Base-by-base conservation (phyloP, 2,797 vertebrate species). In the Furcifer pardalis region DNA sequence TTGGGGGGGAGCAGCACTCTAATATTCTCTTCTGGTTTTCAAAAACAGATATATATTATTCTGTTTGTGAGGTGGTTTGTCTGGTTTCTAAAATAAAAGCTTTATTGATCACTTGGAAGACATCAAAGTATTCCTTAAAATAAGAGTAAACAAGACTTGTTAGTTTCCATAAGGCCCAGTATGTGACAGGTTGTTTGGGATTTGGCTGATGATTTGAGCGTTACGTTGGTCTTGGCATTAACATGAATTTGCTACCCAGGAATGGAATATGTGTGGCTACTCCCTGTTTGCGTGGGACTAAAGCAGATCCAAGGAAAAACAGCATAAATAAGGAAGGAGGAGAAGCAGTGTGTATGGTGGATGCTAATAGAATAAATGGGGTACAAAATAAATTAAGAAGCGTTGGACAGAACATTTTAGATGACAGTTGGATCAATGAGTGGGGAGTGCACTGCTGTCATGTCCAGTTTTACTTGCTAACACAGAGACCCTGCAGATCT, bases 21-120 rank as follows among this genome's bases (percentile, higher is more conserved):
- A 85, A 40, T 46, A 1, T 32, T 79, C 88, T 10, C 42, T 78
- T 78, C 85, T 69, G 23, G 30, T 81, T 68, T 21, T 85, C 80
- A 35, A 76, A 71, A 71, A 42, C 12, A 49, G 32, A 56, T 25
- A 23, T 35, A 52, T 40, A 35, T 69, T 69, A 40, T 35, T 49
- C 56, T 66, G 0, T 0, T 23, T 71, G 52, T 35, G 49, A 1
- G 0, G 0, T 1, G 7, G 21, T 0, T 27, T 1, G 1, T 0
- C 0, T 1, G 10, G 30, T 0, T 49, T 44, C 17, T 12, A 7
- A 12, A 40, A 75, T 32, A 52, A 27, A 32, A 21, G 40, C 12
- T 62, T 73, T 84, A 66, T 72, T 62, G 21, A 0, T 56, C 19
- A 30, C 8, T 60, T 0, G 0, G 5, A 35, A 37, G 21, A 79